Conservation (phyloP, 1,140 invertebrate species). For the Papilio helenus region DNA sequence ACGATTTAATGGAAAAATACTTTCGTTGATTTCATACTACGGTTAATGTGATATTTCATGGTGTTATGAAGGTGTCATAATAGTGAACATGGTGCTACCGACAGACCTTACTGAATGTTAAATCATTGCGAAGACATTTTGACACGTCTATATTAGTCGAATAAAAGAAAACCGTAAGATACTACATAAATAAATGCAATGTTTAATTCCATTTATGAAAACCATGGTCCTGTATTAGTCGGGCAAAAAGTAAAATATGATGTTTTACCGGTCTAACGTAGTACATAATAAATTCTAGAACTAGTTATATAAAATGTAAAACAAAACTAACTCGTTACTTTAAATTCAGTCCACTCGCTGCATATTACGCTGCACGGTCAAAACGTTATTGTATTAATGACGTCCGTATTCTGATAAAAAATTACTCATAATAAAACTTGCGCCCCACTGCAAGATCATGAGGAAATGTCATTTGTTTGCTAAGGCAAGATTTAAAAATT, state of each 20-base stretch:
- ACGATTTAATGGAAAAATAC: not conserved
- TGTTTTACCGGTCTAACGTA: not conserved
- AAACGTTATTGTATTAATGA: constrained; percentile 26
- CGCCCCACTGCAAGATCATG: not conserved
- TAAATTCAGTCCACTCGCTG: constrained; percentile 29
- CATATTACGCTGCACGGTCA: constrained; percentile 31
- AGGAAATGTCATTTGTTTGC: not conserved
- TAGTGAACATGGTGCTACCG: not conserved
- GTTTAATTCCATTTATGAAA: not conserved
- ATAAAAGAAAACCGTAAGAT: not conserved
- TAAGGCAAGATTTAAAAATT: no score
- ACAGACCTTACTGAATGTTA: not conserved
- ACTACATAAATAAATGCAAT: not conserved
- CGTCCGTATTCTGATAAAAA: constrained; percentile 26
- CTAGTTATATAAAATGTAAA: constrained; percentile 12
- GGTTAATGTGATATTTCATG: not conserved
- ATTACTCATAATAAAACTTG: not conserved
- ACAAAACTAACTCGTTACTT: constrained; percentile 16
- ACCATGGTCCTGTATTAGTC: not conserved
- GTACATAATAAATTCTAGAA: constrained; percentile 2
- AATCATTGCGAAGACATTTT: not conserved
- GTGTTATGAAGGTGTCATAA: not conserved
- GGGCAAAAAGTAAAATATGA: not conserved
- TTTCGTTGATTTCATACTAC: not conserved
- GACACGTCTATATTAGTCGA: no score